Evolutionary conservation across 2,888 invertebrate genomes (phyloP), one percentile per base, ranked within the genome.

Genomic region (Steinernema hermaphroditum): DNA sequence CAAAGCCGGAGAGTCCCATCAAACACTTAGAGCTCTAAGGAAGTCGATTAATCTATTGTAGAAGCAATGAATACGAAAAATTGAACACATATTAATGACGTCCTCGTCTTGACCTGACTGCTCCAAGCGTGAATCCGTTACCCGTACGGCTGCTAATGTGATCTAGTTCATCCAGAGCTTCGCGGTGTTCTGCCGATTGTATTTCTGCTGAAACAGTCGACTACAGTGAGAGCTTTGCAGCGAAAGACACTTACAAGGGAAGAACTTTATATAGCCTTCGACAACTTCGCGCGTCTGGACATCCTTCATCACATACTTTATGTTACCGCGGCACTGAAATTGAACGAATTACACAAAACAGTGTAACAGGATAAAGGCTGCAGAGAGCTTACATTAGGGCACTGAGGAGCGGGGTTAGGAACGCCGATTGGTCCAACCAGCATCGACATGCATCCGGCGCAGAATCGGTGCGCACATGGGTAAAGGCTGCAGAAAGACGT

Each of bases 381-480:
- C 19, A n/a, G n/a, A n/a, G n/a, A 19, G 12, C 37, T 12, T 37
- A 37, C 37, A 12, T 37, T 37, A 37, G 37, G 37, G 12, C 37
- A 37, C 12, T 37, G 37, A 37, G 37, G 37, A 12, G 4, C 6
- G 4, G 4, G 6, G 37, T 37, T 37, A 37, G 37, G 22, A 46
- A 9, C n/a, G 46, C 6, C 46, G 46, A 27, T 2, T 32, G 62
- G 14, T 14, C 62, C 62, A 16, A 62, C 1, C 1, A 62, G 62
- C 32, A 16, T n/a, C 27, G 62, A 62, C 9, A 62, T 8, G 34
- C 62, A 62, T 1, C 62, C 62, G 27, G 32, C 62, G 19, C 62
- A 62, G 32, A 62, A 62, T 32, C 62, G 62, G 32, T 62, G 62
- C 1, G 62, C 62, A 29, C 62, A 62, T 8, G 62, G 62, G 32